Evolutionary conservation across 2,113 vertebrate genomes (phyloP).

Genomic region (Gila orcuttii): DNA sequence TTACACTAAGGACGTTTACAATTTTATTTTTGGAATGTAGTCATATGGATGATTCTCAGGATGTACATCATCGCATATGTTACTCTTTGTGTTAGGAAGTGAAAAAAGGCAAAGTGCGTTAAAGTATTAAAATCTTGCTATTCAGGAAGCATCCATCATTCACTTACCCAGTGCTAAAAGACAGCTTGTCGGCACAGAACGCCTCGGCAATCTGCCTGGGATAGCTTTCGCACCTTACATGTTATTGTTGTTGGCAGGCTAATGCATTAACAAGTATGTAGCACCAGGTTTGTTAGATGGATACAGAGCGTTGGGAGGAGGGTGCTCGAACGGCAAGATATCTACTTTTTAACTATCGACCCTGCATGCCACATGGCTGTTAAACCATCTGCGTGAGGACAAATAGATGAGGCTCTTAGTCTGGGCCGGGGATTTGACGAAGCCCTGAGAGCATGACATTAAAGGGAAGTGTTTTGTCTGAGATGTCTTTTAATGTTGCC

Average conservation of each 20-base stretch:
- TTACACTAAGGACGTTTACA: background rate
- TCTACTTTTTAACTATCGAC: slow-evolving; percentile 45
- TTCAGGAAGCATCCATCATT: slow-evolving; percentile 44
- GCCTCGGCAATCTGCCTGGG: slow-evolving; percentile 45
- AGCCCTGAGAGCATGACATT: slow-evolving; percentile 40
- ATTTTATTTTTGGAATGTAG: slow-evolving; percentile 26
- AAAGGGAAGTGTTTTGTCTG: slow-evolving; percentile 46
- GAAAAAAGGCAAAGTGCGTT: background rate
- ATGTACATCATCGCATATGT: slow-evolving; percentile 58
- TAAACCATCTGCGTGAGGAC: slow-evolving; percentile 43
- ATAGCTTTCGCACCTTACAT: slow-evolving; percentile 53
- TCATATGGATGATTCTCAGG: slow-evolving; percentile 40
- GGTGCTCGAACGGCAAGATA: slow-evolving; percentile 41
- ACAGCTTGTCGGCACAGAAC: slow-evolving; percentile 55
- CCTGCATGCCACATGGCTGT: slow-evolving; percentile 9
- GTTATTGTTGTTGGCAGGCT: slow-evolving; percentile 58
- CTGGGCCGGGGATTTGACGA: background rate
- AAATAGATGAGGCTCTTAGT: slow-evolving; percentile 23
- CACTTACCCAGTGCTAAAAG: slow-evolving; percentile 38
- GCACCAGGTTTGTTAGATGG: slow-evolving; percentile 52
- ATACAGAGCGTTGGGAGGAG: slow-evolving; percentile 30
- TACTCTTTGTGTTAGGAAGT: slow-evolving; percentile 32
- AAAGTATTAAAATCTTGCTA: slow-evolving; percentile 35
- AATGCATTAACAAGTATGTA: slow-evolving; percentile 58
- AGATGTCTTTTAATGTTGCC: slow-evolving; percentile 23